Evolutionary conservation across 2,113 vertebrate genomes (phyloP), one percentile per base, ranked within the genome.

Genomic region (Pionites leucogaster): DNA sequence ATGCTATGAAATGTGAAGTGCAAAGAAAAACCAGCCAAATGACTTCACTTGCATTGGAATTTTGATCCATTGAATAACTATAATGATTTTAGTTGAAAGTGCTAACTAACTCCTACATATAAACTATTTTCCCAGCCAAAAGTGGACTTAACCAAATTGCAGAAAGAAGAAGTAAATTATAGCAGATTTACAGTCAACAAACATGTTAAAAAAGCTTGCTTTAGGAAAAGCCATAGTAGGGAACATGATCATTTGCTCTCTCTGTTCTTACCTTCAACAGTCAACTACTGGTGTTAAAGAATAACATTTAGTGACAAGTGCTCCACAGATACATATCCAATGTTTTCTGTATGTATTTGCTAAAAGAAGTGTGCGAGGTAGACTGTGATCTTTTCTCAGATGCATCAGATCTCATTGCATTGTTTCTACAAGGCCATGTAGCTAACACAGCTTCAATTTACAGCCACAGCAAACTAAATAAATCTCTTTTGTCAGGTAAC

Each of bases 381-480:
- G 53, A 68, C 82, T 68, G 42, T 44, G 83, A 82, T 89, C 60
- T 94, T 93, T 71, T 65, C 59, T 87, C 60, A 46, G n/a, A 85
- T 35, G 67, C 72, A 93, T 39, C 60, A 88, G 50, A 68, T 93
- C 46, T 49, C 65, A 64, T 13, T 71, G 71, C 41, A 70, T 25
- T 65, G 53, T 44, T 95, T 90, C 72, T 70, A 53, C 69, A 93
- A 68, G 53, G 83, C 67, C 62, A 17, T 10, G 16, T 22, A 91
- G 44, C 37, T 50, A 91, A 67, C 17, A 53, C 12, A 92, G 80
- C 50, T 92, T 81, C 67, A 64, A 78, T n/a, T 79, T 78, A 85
- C 83, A 83, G 64, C 24, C 88, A 93, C 33, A 86, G 33, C 9
- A 82, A 95, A 88, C n/a, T 60, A 90, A 82, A 93, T 82, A 81